phyloP scores from a whole-genome alignment of 2,113 vertebrate species.

The Mohoua ochrocephala region DNA sequence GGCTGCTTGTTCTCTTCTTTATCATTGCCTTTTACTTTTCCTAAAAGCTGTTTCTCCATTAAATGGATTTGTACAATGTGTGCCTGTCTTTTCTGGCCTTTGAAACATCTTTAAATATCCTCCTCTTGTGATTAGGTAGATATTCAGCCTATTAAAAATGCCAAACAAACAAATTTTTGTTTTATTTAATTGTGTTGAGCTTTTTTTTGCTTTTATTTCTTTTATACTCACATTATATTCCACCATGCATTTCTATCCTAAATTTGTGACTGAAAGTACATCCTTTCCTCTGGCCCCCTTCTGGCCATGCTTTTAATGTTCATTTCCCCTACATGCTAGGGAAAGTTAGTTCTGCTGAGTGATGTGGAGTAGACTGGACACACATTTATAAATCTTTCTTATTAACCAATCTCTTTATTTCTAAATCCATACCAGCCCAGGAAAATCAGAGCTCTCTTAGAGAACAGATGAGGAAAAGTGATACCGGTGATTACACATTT shows the following conservation, averaged over 20 bases:
- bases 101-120: not conserved
- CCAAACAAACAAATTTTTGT: not conserved
- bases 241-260: not conserved
- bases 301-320: not conserved
- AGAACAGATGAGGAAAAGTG: not conserved
- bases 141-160: not conserved
- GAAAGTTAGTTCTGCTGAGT: not conserved
- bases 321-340: not conserved
- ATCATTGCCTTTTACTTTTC: not conserved
- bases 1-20: not conserved
- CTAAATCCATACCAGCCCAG: not conserved
- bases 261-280: not conserved
- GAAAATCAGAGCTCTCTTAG: not conserved
- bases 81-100: not conserved
- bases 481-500: not conserved
- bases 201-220: not conserved
- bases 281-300: not conserved
- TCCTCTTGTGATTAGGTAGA: not conserved
- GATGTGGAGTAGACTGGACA: not conserved
- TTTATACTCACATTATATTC: not conserved
- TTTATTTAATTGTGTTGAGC: not conserved
- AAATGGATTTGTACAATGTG: not conserved
- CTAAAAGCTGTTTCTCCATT: not conserved
- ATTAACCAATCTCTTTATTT: not conserved
- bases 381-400: not conserved